Conservation (phyloP, 1,140 invertebrate genomes). For the Lycorma delicatula region DNA sequence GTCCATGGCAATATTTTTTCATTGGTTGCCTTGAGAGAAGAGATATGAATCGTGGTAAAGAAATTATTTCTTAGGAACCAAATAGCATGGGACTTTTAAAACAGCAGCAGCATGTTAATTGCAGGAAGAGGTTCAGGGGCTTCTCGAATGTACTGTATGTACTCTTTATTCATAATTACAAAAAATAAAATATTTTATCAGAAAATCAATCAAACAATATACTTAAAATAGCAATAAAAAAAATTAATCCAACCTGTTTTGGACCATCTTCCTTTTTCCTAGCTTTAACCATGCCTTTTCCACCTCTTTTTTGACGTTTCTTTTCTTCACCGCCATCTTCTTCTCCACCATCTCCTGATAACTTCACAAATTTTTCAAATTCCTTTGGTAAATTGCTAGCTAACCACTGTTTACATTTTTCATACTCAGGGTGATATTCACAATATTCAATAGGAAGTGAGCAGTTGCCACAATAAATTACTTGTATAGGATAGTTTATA, state of each 20-base stretch:
- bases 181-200: too few relatives aligned
- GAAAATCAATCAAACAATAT: too few relatives aligned
- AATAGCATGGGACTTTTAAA: too few relatives aligned
- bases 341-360: slow-evolving; percentile 31
- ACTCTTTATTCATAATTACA: too few relatives aligned
- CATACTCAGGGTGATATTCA: slow-evolving; percentile 95
- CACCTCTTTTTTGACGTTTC: slow-evolving; percentile 75
- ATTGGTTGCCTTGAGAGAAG: too few relatives aligned
- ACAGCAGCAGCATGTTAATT: too few relatives aligned
- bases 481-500: slow-evolving; percentile 76
- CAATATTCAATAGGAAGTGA: slow-evolving; percentile 95
- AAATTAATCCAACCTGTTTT: slow-evolving; percentile 49
- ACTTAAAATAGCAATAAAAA: too few relatives aligned
- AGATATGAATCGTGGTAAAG: too few relatives aligned
- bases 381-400: slow-evolving; percentile 88
- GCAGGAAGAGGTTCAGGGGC: too few relatives aligned
- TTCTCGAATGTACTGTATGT: too few relatives aligned
- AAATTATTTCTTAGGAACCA: too few relatives aligned
- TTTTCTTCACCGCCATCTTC: slow-evolving; percentile 69
- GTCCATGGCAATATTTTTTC: too few relatives aligned
- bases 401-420: slow-evolving; percentile 95
- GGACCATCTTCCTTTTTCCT: slow-evolving; percentile 68
- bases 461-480: slow-evolving; percentile 92
- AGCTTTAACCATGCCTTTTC: slow-evolving; percentile 66
- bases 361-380: slow-evolving; percentile 66